Evolutionary conservation across 2,797 vertebrate genomes (phyloP), one percentile per base, ranked within the genome.

Genomic region (Bucorvus abyssinicus): DNA sequence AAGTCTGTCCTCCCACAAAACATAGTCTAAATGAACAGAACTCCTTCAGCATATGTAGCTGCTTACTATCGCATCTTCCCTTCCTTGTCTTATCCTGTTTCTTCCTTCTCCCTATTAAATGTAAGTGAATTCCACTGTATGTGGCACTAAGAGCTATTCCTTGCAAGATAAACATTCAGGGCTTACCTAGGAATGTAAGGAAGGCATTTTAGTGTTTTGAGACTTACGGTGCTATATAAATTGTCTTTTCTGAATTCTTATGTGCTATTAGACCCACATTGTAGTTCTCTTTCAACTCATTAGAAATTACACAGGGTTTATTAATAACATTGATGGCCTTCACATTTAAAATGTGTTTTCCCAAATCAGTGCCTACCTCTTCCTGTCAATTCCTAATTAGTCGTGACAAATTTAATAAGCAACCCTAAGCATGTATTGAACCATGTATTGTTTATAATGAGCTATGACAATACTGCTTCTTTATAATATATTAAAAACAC

Each of bases 381-480:
- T 85, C 44, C n/a, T 29, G 47, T 65, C 22, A 59, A 55, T 82
- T 78, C 40, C 49, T 79, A 69, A 65, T 79, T 84, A 69, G 27
- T 44, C 14, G 21, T 30, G 26, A 52, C 17, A 76, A 59, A 84
- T 57, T 45, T 69, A 71, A 77, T 69, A 69, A 71, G 9, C 40
- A 59, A 17, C 24, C 23, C 11, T 60, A 83, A 81, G 12, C 40
- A 22, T 23, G 8, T 60, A 30, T 42, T 76, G 74, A 78, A 38
- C 61, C 0, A 0, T 44, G 34, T 19, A 12, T 13, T 22, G 10
- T 67, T 95, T 89, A 34, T 56, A 60, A 49, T 0, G 1, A 90
- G 30, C 59, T 49, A 47, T 50, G 45, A 30, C 27, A 55, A 23
- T 21, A 34, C 26, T 29, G 4, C 56, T 84, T 24, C n/a, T 57